Conservation (phyloP, 2,888 invertebrate species). For the Thymelicus acteon region DNA sequence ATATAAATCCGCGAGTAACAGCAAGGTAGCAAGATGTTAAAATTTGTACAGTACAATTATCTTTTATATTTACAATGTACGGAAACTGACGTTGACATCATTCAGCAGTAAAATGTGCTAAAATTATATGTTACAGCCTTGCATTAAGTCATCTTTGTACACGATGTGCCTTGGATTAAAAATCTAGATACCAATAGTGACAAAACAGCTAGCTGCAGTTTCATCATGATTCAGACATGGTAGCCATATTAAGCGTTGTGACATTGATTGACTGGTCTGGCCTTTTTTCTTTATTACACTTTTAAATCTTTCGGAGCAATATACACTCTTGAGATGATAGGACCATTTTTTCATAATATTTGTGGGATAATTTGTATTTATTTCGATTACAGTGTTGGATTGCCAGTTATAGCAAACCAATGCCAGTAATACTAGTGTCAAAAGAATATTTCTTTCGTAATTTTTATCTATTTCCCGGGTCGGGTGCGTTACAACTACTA, state of each 20-base stretch:
- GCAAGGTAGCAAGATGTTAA: slow-evolving; percentile 5
- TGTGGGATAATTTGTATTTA: too few species aligned
- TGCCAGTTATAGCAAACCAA: too few species aligned
- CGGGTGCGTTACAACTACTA: too few species aligned
- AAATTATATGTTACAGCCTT: slow-evolving; percentile 49
- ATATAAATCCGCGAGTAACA: slow-evolving; percentile 7
- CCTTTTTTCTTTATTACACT: not conserved
- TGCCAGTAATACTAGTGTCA: too few species aligned
- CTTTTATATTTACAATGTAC: slow-evolving; percentile 45
- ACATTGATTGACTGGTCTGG: not conserved
- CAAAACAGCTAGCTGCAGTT: not conserved
- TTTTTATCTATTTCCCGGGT: too few species aligned
- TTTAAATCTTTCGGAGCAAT: too few species aligned
- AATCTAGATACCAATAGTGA: slow-evolving; percentile 2
- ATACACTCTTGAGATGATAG: too few species aligned
- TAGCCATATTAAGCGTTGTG: not conserved
- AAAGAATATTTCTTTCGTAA: too few species aligned
- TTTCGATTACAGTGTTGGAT: too few species aligned
- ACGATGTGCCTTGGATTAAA: slow-evolving; percentile 18
- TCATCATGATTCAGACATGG: too few species aligned
- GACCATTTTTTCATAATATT: too few species aligned
- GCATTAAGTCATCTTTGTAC: slow-evolving; percentile 41
- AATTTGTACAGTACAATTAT: slow-evolving; percentile 26
- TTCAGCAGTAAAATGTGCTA: slow-evolving; percentile 47
- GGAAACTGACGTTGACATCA: slow-evolving; percentile 56